Percentiles rank a stretch among this genome's conserved stretches.
Evolutionary conservation across 2,888 invertebrate genomes (phyloP).

Genomic region (Antheraea yamamai): DNA sequence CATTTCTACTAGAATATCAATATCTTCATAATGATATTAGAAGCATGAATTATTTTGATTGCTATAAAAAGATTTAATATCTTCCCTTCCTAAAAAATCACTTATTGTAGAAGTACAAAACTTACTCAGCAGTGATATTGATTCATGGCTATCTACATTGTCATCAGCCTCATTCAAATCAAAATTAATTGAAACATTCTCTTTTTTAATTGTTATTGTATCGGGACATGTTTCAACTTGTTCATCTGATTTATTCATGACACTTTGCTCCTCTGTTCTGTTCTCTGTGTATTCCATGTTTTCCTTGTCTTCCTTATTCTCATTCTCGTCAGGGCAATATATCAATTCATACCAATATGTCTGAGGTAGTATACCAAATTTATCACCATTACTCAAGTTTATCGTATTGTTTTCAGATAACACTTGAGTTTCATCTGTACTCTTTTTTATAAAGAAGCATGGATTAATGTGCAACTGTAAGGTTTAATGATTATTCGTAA

Average conservation of each 20-base stretch:
- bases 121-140: slow-evolving; percentile 53
- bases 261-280: neutral
- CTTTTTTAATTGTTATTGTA: slow-evolving; percentile 2
- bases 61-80: too few species aligned
- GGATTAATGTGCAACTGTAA: slow-evolving; percentile 79
- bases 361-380: slow-evolving; percentile 77
- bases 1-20: too few species aligned
- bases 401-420: slow-evolving; percentile 55
- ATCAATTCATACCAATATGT: slow-evolving; percentile 74
- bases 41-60: too few species aligned
- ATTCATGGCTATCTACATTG: slow-evolving; percentile 30
- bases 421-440: slow-evolving; percentile 48
- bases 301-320: slow-evolving; percentile 15
- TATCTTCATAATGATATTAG: too few species aligned
- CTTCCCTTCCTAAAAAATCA: neutral
- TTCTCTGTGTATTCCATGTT: slow-evolving; percentile 16
- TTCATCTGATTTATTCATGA: slow-evolving; percentile 1
- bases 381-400: slow-evolving; percentile 70
- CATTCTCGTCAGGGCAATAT: slow-evolving; percentile 33
- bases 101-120: slow-evolving; percentile 15
- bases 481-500: neutral
- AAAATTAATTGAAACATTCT: slow-evolving; percentile 24
- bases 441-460: slow-evolving; percentile 68
- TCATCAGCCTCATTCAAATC: slow-evolving; percentile 31
- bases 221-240: slow-evolving; percentile 13